Base-by-base conservation (phyloP, 2,113 vertebrate species). In the Larimichthys polyactis region DNA sequence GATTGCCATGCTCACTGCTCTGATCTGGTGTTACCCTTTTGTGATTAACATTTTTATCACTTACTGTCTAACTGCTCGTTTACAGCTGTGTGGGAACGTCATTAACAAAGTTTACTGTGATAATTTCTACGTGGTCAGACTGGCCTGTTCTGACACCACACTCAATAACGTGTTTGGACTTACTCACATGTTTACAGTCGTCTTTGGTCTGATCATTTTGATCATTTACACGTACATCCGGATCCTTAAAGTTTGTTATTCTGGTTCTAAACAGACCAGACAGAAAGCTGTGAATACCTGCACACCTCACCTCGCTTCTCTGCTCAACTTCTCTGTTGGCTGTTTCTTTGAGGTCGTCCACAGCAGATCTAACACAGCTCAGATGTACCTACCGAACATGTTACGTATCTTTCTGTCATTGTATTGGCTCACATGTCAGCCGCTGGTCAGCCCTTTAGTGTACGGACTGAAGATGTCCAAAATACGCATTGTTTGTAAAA, bases 31-130 rank as follows among this genome's bases (percentile, higher is more conserved):
- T 51, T 17, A 40, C 36, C 36, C 36, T 8, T 40, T 40, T 40
- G 7, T 40, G 36, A 8, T 40, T 0, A 40, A 40, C 36, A 8
- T 40, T 36, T 32, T 36, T 7, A 36, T 36, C 32, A 36, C 32
- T 36, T 36, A 36, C 32, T 36, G 32, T 36, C 32, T 36, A 8
- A 36, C 32, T 27, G n/a, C 67, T 0, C 59, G 40, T 3, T 48
- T 91, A 2, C 58, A 72, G 4, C 83, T 91, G 12, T 94, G 93
- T 73, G 87, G 82, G 8, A 87, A 86, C 51, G 4, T 87, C 3
- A 79, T 94, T 5, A 48, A 90, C 36, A 90, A 85, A 44, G 83
- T 94, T 0, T 90, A 76, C 52, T 94, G 93, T 55, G 78, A 85
- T 4, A 92, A 92, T 43, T 88, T 88, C 49, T 65, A 69, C 15